These are phyloP conservation scores for Ormyrus labotus DNA, from an alignment of 2,888 invertebrate species.

Conservation along the genomic window DNA sequence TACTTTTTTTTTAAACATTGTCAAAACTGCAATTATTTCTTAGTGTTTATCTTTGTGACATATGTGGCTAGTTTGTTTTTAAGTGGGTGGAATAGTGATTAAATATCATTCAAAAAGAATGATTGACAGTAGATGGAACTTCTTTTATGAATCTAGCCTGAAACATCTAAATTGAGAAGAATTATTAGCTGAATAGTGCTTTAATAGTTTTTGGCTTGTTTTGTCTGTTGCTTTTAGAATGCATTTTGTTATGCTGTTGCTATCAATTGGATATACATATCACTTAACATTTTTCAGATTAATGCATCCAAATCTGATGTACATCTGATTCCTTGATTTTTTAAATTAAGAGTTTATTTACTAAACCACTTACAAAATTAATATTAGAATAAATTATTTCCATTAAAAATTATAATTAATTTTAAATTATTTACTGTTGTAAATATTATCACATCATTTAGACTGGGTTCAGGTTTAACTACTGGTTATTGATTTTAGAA, in stretches of 20 bases:
- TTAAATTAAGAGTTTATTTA: too few relatives aligned
- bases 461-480: neutral
- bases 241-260: neutral
- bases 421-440: too few relatives aligned
- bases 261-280: neutral
- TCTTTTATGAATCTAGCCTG: neutral
- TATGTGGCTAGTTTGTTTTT: neutral
- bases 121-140: slow-evolving; percentile 4
- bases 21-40: neutral
- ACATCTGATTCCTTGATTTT: too few relatives aligned
- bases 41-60: neutral
- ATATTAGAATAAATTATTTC: too few relatives aligned
- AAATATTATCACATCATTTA: neutral
- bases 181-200: neutral
- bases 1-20: too few relatives aligned
- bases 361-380: neutral
- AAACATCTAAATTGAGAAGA: slow-evolving; percentile 5
- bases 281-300: neutral
- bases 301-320: neutral
- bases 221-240: neutral
- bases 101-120: neutral
- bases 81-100: slow-evolving; percentile 12
- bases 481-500: slow-evolving; percentile 20
- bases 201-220: too few relatives aligned
- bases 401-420: too few relatives aligned